A percentile compares a stretch with the other conserved stretches of the same genome.
phyloP scores from a whole-genome alignment of 2,888 invertebrate species.

The Latrodectus hesperus region DNA sequence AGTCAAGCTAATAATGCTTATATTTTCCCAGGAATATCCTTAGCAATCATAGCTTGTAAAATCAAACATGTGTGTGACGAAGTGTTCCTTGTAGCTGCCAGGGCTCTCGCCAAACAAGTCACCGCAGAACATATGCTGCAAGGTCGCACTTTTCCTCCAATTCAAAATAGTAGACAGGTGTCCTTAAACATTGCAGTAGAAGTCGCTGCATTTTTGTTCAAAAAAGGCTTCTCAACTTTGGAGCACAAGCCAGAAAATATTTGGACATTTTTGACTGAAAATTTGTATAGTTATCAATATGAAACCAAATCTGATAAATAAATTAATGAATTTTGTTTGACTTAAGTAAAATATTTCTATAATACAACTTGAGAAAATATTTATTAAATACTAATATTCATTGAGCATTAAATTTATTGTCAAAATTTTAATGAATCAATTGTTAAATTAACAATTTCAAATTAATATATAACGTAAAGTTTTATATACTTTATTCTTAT shows the following conservation, averaged over 20 bases:
- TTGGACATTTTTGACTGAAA: neutral
- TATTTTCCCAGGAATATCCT: neutral
- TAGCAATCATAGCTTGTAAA: neutral
- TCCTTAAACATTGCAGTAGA: neutral
- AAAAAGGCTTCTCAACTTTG: neutral
- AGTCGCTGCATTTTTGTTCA: neutral
- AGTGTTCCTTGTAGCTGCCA: neutral
- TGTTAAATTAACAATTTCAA: too few species aligned
- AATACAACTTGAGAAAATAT: too few species aligned
- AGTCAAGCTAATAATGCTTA: neutral
- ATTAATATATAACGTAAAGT: too few species aligned
- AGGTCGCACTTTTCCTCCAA: neutral
- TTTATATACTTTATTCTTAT: too few species aligned
- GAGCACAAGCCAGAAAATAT: neutral
- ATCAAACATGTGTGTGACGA: neutral
- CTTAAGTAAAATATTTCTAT: too few species aligned
- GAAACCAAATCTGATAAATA: neutral
- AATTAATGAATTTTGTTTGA: too few species aligned
- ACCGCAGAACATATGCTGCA: neutral
- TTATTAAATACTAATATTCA: too few species aligned
- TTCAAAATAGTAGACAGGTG: neutral
- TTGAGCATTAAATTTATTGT: too few species aligned
- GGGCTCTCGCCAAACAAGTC: neutral
- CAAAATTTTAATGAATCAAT: too few species aligned
- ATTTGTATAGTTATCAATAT: neutral